Base-by-base conservation (phyloP, 2,797 vertebrate genomes). In the Simalia tracyae region DNA sequence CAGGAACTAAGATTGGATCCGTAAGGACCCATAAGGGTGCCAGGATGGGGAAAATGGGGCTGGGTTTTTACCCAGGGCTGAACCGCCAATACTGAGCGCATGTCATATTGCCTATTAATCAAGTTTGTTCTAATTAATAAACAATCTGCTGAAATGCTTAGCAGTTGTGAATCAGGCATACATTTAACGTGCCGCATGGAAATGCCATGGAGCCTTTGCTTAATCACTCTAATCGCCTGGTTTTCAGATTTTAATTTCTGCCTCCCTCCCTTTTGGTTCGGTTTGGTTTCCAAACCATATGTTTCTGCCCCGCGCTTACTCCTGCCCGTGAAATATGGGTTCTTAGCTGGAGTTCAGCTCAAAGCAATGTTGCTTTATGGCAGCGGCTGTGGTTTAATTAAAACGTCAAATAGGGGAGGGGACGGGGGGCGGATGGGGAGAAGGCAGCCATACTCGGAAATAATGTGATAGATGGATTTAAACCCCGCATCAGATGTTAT, bases 381-480 rank as follows among this genome's bases (percentile, higher is more conserved):
- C 89, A 59, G 15, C 57, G 89, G 76, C 56, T 66, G 28, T 1
- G 89, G 54, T 90, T 96, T 93, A 92, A 92, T 91, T 95, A 88
- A 0, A 5, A 68, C 84, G 87, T 76, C 68, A 93, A 59, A 64
- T 54, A 36, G 50, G 50, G 50, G 50, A 7, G 72, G 72, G 72
- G 72, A 22, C 22, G 59, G 17, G 59, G 88, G 1, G 76, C 0
- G 72, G 4, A 5, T 5, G 50, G 14, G 72, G 46, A 31, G 4
- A 26, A 28, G 88, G 89, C 22, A 87, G 90, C 56, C 4, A 0
- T 0, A 90, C 89, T 4, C 89, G n/a, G 24, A 96, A 95, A 87
- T 92, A 91, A 88, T 42, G 17, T n/a, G 91, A 93, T 90, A 89
- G 92, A 95, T 92, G 64, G 88, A 89, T 89, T 93, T n/a, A 94